Conservation (phyloP, 2,113 vertebrate genomes). For the Rhynchomys soricoides region DNA sequence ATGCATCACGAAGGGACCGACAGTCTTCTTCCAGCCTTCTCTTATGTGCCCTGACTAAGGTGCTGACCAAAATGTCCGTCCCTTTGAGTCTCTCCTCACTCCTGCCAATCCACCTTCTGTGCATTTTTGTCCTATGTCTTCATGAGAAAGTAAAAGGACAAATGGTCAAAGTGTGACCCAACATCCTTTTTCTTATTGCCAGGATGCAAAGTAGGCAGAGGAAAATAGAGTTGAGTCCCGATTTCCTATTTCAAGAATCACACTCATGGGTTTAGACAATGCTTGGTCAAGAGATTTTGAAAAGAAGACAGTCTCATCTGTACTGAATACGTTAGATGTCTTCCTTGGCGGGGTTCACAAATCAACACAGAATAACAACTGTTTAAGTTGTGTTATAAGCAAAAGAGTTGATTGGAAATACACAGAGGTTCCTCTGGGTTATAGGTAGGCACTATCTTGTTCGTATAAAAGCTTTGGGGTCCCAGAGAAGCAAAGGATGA, state of each 20-base stretch:
- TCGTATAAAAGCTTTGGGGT: neutral
- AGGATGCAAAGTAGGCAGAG: neutral
- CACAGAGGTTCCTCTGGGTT: neutral
- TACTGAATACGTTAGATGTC: neutral
- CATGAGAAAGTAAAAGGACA: neutral
- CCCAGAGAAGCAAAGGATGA: neutral
- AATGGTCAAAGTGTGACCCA: neutral
- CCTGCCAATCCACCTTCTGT: neutral
- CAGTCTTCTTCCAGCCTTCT: too few relatives aligned
- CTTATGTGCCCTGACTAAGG: accelerated
- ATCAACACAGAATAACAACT: neutral
- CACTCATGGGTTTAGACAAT: neutral
- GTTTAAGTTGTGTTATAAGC: neutral
- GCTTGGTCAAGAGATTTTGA: neutral
- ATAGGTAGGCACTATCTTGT: neutral
- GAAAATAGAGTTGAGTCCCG: neutral
- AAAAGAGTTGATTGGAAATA: neutral
- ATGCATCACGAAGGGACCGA: neutral
- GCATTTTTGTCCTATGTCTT: neutral
- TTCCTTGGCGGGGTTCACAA: neutral
- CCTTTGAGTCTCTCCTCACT: neutral
- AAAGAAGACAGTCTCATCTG: neutral
- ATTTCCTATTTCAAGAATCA: neutral
- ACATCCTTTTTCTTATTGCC: neutral
- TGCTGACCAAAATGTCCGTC: neutral